These are phyloP conservation scores for Acomys russatus DNA, from an alignment of 2,797 vertebrate species.

Conservation along the genomic window DNA sequence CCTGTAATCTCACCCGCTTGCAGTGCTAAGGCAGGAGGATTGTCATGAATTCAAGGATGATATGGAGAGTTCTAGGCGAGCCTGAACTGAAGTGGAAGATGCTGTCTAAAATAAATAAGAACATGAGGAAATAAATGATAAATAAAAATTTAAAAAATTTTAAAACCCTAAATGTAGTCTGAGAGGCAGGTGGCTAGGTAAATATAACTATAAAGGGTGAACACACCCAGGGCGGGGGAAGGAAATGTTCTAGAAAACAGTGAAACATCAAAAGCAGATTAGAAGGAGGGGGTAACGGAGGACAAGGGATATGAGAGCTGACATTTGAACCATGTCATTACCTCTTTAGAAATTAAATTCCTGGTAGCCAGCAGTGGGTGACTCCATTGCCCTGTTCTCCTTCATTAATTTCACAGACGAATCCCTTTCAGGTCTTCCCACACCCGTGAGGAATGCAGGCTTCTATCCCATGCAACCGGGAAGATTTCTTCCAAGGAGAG, in stretches of 20 bases:
- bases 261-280: background rate
- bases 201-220: background rate
- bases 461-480: background rate
- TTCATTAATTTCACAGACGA: background rate
- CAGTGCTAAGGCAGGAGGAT: background rate
- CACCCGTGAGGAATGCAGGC: background rate
- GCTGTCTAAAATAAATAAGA: background rate
- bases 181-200: background rate
- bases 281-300: too few species aligned
- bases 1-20: too few species aligned
- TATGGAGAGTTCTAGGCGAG: background rate
- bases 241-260: background rate
- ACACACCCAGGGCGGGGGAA: background rate
- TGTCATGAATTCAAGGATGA: background rate
- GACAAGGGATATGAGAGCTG: background rate
- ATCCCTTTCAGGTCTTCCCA: background rate
- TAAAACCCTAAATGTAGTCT: background rate
- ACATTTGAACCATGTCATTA: background rate
- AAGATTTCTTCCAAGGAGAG: background rate
- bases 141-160: background rate
- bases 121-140: background rate
- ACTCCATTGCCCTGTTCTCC: background rate
- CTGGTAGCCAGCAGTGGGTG: background rate
- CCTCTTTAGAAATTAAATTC: constrained; percentile 50
- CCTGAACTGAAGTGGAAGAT: background rate